Evolutionary conservation across 2,113 vertebrate genomes (phyloP).

Genomic region (Myotis yumanensis): DNA sequence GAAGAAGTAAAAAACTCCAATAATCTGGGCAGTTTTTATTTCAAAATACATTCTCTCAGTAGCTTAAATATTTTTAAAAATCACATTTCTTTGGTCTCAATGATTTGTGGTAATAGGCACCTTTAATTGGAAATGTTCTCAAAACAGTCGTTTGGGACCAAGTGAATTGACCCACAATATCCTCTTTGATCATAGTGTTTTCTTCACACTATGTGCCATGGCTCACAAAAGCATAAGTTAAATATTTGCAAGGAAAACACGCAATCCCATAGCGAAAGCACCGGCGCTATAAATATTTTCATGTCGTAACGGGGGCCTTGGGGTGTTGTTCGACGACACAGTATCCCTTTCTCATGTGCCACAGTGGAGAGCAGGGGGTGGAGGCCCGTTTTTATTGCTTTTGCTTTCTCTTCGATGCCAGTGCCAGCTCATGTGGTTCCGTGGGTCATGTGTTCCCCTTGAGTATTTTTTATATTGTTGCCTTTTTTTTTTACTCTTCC

Average conservation of each 20-base stretch:
- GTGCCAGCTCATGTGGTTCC: background rate
- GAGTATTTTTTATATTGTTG: constrained; percentile 25
- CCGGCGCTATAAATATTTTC: constrained; percentile 37
- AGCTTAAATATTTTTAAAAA: background rate
- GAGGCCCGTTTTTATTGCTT: background rate
- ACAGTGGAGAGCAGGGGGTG: background rate
- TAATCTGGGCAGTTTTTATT: background rate
- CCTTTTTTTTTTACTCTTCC: background rate
- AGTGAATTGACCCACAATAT: background rate
- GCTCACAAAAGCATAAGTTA: constrained; percentile 48
- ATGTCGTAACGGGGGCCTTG: constrained; percentile 46
- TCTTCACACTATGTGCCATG: background rate
- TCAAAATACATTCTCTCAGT: background rate
- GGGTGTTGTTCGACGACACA: constrained; percentile 46
- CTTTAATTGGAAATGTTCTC: background rate
- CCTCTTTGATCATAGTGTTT: background rate
- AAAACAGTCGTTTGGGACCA: background rate
- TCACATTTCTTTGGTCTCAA: background rate
- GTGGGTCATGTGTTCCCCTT: background rate
- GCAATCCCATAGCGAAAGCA: background rate
- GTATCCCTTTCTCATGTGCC: constrained; percentile 7
- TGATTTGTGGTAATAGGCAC: background rate
- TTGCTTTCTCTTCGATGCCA: constrained; percentile 1
- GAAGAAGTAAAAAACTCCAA: background rate
- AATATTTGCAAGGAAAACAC: constrained; percentile 58